Evolutionary conservation across 2,888 invertebrate species (phyloP).

Genomic region (Chrysolina haemoptera): DNA sequence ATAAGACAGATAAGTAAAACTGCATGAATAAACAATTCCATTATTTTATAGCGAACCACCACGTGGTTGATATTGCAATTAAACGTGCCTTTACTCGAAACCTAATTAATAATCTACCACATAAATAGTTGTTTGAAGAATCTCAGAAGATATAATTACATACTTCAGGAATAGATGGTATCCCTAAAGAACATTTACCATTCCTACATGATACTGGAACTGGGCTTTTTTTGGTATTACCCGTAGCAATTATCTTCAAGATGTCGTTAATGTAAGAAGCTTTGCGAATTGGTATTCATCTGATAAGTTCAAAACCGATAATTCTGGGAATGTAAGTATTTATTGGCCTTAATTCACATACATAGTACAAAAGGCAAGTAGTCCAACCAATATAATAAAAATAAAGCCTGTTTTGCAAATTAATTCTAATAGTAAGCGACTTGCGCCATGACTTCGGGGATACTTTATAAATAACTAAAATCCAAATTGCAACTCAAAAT

Average conservation of each 20-base stretch:
- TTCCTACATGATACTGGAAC: background rate
- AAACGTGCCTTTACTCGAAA: slow-evolving; percentile 37
- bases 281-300: slow-evolving; percentile 5
- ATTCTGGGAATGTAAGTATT: background rate
- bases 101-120: slow-evolving; percentile 31
- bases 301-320: background rate
- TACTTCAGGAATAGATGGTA: slow-evolving; percentile 14
- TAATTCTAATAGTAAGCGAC: too few species aligned
- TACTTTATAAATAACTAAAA: too few species aligned
- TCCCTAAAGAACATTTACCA: slow-evolving; percentile 9
- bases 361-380: too few species aligned
- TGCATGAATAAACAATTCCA: slow-evolving; percentile 38
- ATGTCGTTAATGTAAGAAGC: slow-evolving; percentile 3
- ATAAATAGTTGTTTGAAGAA: slow-evolving; percentile 11
- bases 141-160: slow-evolving; percentile 8
- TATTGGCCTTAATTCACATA: background rate
- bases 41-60: slow-evolving; percentile 36
- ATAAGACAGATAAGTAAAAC: slow-evolving; percentile 1
- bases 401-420: too few species aligned
- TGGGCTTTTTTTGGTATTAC: slow-evolving; percentile 15
- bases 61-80: slow-evolving; percentile 37
- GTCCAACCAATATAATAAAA: too few species aligned
- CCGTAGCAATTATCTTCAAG: slow-evolving; percentile 16
- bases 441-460: too few species aligned
- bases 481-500: too few species aligned